Percentiles rank a stretch among this genome's conserved stretches.
Evolutionary conservation across 2,113 vertebrate genomes (phyloP).

Genomic region (Arvicanthis niloticus): DNA sequence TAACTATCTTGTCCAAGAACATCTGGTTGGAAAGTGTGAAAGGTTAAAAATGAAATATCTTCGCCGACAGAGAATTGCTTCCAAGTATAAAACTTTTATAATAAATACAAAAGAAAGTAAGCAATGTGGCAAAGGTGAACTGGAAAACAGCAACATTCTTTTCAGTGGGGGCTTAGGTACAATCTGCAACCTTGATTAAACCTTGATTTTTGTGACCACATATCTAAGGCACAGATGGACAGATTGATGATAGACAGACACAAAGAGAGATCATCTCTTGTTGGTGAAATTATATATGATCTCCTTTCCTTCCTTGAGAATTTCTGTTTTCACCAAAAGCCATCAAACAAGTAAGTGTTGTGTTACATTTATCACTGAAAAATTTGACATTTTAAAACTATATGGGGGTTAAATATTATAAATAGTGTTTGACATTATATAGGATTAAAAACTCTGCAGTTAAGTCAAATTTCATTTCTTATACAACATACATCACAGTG

Average conservation of each 20-base stretch:
- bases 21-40: constrained; percentile 8
- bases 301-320: not conserved
- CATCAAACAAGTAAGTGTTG: not conserved
- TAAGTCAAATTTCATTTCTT: constrained; percentile 40
- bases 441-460: not conserved
- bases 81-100: constrained; percentile 5
- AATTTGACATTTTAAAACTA: constrained; percentile 11
- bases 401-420: constrained; percentile 35
- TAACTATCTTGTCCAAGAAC: constrained; percentile 10
- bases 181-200: not conserved
- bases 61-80: constrained; percentile 47
- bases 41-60: constrained; percentile 1
- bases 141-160: constrained; percentile 13
- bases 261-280: not conserved
- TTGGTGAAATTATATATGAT: constrained; percentile 21
- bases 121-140: not conserved
- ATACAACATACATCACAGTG: not conserved
- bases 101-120: constrained; percentile 44
- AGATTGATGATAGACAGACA: not conserved
- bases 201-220: not conserved
- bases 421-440: not conserved
- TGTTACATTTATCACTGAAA: constrained; percentile 28
- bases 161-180: not conserved
- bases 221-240: not conserved
- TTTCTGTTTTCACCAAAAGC: constrained; percentile 55